Percentiles rank a stretch among this genome's conserved stretches.
These are phyloP conservation scores for Erynnis tages DNA, from an alignment of 2,888 invertebrate genomes.

Conservation along the genomic window DNA sequence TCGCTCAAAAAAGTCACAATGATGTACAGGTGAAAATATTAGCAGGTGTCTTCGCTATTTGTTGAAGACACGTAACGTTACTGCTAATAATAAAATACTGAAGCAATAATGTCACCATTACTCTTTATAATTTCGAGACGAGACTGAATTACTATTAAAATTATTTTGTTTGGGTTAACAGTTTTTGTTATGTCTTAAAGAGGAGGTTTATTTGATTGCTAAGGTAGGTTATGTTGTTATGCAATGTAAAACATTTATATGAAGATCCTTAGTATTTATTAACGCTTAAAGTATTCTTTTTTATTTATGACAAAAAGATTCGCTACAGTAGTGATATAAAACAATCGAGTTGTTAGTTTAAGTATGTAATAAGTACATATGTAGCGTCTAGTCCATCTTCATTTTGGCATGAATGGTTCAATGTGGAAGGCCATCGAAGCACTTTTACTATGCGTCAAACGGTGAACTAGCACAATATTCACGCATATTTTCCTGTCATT, in stretches of 20 bases:
- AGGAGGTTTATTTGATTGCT: too few relatives aligned
- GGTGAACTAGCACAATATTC: slow-evolving; percentile 37
- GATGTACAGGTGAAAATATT: slow-evolving; percentile 7
- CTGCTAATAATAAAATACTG: slow-evolving; percentile 17
- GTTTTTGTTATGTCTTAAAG: too few relatives aligned
- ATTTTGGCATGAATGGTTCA: slow-evolving; percentile 37
- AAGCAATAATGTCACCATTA: slow-evolving; percentile 2
- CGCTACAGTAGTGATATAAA: too few relatives aligned
- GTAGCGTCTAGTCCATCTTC: slow-evolving; percentile 34
- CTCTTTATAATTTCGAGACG: neutral
- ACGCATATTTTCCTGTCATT: slow-evolving; percentile 71
- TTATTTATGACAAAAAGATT: too few relatives aligned
- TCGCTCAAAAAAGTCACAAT: slow-evolving; percentile 10
- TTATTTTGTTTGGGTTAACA: too few relatives aligned
- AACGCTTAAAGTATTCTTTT: too few relatives aligned
- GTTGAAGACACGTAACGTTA: slow-evolving; percentile 6
- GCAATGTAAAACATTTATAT: too few relatives aligned
- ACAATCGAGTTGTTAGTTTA: slow-evolving; percentile 27
- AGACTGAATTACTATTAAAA: neutral
- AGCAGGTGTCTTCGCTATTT: slow-evolving; percentile 16
- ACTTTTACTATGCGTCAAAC: slow-evolving; percentile 40
- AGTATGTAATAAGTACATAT: slow-evolving; percentile 39
- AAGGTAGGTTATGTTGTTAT: too few relatives aligned
- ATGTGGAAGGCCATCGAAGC: slow-evolving; percentile 36
- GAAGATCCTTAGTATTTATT: too few relatives aligned